Evolutionary conservation across 2,113 vertebrate species (phyloP).

Genomic region (Alaudala cheleensis): DNA sequence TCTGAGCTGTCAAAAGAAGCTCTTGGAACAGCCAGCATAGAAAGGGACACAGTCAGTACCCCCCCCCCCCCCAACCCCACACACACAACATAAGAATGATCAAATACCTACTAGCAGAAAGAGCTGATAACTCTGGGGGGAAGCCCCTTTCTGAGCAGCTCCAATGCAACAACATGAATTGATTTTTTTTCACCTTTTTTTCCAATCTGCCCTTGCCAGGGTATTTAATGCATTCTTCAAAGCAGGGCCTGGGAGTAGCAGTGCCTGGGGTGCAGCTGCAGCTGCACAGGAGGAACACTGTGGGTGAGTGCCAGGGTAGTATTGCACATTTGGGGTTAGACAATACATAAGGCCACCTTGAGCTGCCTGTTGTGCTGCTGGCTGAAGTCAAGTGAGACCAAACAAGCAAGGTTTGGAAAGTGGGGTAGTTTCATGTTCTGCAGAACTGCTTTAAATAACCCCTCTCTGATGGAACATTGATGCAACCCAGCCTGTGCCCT

Average conservation of each 20-base stretch:
- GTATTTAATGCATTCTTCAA: neutral
- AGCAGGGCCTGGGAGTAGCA: neutral
- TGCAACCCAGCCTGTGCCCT: too few species aligned
- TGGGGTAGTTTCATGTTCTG: neutral
- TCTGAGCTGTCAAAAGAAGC: slow-evolving; percentile 41
- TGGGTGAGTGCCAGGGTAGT: neutral
- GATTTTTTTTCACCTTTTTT: neutral
- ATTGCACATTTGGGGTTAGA: neutral
- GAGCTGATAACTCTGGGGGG: neutral
- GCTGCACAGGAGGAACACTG: accelerated
- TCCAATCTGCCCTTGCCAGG: neutral
- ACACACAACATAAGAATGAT: neutral
- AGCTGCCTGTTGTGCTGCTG: neutral
- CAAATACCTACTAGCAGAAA: neutral
- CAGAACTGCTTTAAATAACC: neutral
- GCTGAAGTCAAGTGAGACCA: neutral
- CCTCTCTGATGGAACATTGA: neutral
- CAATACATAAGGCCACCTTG: accelerated
- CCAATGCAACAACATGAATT: neutral
- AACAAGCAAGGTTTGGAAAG: neutral
- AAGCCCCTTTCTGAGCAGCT: neutral
- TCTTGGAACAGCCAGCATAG: neutral
- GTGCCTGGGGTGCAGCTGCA: neutral
- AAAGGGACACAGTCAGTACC: neutral
- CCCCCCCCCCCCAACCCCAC: too few species aligned